Evolutionary conservation across 2,888 invertebrate genomes (phyloP).

Genomic region (Campaea margaritaria): DNA sequence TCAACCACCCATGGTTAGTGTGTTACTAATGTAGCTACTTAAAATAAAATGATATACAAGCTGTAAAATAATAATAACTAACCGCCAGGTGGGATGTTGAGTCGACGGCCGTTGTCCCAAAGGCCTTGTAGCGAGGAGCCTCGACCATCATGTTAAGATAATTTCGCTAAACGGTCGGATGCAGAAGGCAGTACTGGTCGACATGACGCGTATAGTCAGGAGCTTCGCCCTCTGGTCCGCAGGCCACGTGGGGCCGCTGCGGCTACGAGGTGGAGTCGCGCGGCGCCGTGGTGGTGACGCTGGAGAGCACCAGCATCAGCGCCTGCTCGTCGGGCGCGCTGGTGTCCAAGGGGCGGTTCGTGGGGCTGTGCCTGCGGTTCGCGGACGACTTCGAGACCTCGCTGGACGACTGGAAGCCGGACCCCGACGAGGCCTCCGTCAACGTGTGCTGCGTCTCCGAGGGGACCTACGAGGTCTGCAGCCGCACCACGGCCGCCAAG

Average conservation of each 20-base stretch:
- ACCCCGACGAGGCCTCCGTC: conserved; percentile 91
- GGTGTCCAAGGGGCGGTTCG: conserved; percentile 92
- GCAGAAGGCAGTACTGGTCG: too few relatives aligned
- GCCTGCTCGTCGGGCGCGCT: conserved; percentile 98
- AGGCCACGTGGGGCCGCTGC: conserved; percentile 51
- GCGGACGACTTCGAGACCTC: conserved; percentile 99
- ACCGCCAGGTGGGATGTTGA: too few relatives aligned
- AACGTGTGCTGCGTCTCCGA: conserved; percentile 99
- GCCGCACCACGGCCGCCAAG: conserved; percentile 95
- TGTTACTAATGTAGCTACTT: too few relatives aligned
- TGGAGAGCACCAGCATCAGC: conserved; percentile 97
- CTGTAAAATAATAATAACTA: too few relatives aligned
- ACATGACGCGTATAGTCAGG: too few relatives aligned
- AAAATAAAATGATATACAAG: too few relatives aligned
- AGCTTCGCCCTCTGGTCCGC: background rate
- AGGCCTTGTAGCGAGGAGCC: too few relatives aligned
- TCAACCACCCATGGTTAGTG: conserved; percentile 88
- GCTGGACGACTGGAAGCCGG: conserved; percentile 98
- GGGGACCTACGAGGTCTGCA: conserved; percentile 99
- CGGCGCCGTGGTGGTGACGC: conserved; percentile 97
- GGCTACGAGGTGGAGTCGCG: conserved; percentile 90
- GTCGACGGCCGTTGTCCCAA: too few relatives aligned
- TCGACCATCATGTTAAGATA: too few relatives aligned
- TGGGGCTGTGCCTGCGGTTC: conserved; percentile 96
- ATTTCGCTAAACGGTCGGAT: too few relatives aligned